Percentiles rank a stretch among this genome's conserved stretches.
phyloP scores from a whole-genome alignment of 64 coral and sea anemone species.

The Montipora foliosa region DNA sequence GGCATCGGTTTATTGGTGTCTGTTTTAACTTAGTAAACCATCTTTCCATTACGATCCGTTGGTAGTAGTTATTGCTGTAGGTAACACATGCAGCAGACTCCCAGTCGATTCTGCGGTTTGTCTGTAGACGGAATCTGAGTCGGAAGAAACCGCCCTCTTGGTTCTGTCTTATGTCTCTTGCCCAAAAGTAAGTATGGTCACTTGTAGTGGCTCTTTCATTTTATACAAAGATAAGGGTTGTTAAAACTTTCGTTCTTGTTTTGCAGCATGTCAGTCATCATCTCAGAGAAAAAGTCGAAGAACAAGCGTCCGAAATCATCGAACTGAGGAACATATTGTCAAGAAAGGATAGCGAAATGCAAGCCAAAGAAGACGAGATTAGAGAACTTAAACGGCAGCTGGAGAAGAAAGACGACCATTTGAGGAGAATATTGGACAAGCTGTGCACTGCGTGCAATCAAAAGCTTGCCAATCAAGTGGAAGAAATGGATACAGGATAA shows the following conservation, averaged over 20 bases:
- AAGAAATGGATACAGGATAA: slow-evolving; percentile 46
- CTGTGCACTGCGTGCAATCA: slow-evolving; percentile 59
- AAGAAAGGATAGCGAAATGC: slow-evolving; percentile 75
- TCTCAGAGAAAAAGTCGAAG: slow-evolving; percentile 72
- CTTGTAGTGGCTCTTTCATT: too few relatives aligned
- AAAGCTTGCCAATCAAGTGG: slow-evolving; percentile 35
- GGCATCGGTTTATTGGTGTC: too few relatives aligned
- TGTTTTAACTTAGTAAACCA: too few relatives aligned
- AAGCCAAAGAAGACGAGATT: slow-evolving; percentile 48
- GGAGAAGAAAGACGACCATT: slow-evolving; percentile 60
- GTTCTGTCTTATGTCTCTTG: too few relatives aligned
- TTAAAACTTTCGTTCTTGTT: not conserved
- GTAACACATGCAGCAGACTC: too few relatives aligned
- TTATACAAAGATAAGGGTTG: too few relatives aligned
- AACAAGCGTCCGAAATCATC: slow-evolving; percentile 76
- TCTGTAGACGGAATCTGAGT: too few relatives aligned
- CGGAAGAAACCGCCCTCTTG: too few relatives aligned
- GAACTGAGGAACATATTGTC: slow-evolving; percentile 69
- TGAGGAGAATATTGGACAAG: slow-evolving; percentile 55
- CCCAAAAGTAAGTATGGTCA: too few relatives aligned
- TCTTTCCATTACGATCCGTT: too few relatives aligned
- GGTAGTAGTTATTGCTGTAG: too few relatives aligned
- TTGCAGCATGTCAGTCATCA: slow-evolving; percentile 46
- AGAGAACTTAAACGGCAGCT: slow-evolving; percentile 70
- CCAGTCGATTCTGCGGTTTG: too few relatives aligned